Evolutionary conservation across 2,797 vertebrate species (phyloP).

Genomic region (Diceros bicornis): DNA sequence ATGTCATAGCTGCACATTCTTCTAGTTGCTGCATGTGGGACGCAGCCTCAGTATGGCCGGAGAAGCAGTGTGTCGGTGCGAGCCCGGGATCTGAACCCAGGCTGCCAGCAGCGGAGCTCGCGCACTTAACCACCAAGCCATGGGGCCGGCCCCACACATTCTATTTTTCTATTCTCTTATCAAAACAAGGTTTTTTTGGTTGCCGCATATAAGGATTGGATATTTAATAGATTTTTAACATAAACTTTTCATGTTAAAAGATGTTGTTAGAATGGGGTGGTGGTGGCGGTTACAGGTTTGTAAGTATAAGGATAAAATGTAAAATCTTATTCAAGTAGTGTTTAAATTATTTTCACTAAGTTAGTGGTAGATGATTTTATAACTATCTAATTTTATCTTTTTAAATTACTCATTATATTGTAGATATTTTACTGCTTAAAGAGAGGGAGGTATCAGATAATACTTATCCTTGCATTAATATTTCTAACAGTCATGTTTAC

Average conservation of each 20-base stretch:
- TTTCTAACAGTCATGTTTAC: not conserved
- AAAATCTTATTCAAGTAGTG: not conserved
- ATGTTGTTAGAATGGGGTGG: not conserved
- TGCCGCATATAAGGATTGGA: not conserved
- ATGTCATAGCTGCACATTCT: too few relatives aligned
- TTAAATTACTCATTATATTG: conserved; percentile 13
- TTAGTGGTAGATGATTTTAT: conserved; percentile 32
- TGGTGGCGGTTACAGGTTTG: not conserved
- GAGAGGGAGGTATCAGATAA: not conserved
- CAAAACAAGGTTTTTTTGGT: not conserved
- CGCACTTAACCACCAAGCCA: too few relatives aligned
- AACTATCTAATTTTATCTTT: conserved; percentile 27
- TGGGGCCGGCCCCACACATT: not conserved
- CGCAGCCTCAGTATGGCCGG: too few relatives aligned
- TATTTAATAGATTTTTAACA: conserved; percentile 31
- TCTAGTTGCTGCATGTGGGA: too few relatives aligned
- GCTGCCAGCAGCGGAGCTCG: too few relatives aligned
- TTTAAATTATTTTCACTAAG: not conserved
- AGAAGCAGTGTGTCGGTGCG: too few relatives aligned
- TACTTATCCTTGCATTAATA: not conserved
- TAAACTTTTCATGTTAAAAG: conserved; percentile 18
- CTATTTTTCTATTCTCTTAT: not conserved
- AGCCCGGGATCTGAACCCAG: too few relatives aligned
- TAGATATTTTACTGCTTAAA: not conserved
- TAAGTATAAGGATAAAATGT: not conserved